Base-by-base conservation (phyloP, 2,113 vertebrate genomes). In the Acrocephalus arundinaceus region DNA sequence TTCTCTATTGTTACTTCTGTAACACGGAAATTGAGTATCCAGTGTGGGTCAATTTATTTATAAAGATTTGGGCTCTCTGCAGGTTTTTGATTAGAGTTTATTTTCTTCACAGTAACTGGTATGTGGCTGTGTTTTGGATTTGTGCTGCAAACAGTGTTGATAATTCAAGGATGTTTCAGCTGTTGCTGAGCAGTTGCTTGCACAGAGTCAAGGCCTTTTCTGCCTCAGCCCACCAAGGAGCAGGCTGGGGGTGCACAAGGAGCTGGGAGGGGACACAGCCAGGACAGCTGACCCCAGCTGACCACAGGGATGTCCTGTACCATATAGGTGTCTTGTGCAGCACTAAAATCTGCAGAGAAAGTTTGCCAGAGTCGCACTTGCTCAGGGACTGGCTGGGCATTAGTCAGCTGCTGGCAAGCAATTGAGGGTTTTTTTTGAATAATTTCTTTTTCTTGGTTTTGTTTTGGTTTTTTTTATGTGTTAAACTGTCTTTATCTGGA, bases 391-490 rank as follows among this genome's bases (percentile, higher is more conserved):
- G 24, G 14, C 20, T 68, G 55, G 46, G 5, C 48, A 25, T 18
- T 27, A 33, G 14, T 76, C 21, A 48, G 71, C 37, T 82, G 54
- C 10, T 41, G 55, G n/a, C 9, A 22, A 70, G 62, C 22, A 65
- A 1, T 9, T 59, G 10, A 48, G 13, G 4, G 11, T 0, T 4
- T 41, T 4, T 41, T 76, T 74, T 74, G 15, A 24, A 25, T 59
- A 1, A 24, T 76, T 85, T 65, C 2, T 61, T 76, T 61, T 55
- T 35, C 48, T 66, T 76, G 7, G 20, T 9, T 57, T 62, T 27
- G 12, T 13, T 72, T 82, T 10, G 17, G 4, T 1, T 30, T 63
- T 63, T 74, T 39, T 54, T 12, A 49, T 0, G 0, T 57, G 14
- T 30, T 39, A 33, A 78, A 48, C 21, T 55, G 21, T n/a, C 14